A percentile compares a stretch with the other conserved stretches of the same genome.
These are phyloP conservation scores for Oreochromis spilurus DNA, from an alignment of 2,113 vertebrate species.

Conservation along the genomic window DNA sequence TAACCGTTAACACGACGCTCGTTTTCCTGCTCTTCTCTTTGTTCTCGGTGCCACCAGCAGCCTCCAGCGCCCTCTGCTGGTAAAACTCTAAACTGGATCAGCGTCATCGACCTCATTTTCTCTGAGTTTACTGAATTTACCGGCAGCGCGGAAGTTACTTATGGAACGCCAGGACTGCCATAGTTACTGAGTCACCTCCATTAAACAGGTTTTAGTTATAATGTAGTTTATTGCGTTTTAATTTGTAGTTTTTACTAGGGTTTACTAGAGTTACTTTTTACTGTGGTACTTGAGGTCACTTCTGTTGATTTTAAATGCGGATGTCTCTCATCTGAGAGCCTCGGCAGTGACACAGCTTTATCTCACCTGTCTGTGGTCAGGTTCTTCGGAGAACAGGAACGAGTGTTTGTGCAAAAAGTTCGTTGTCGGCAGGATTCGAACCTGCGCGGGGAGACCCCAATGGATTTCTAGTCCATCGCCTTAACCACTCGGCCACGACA, in stretches of 20 bases:
- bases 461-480: constrained; percentile 94
- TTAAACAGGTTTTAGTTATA: too few relatives aligned
- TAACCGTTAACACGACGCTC: neutral
- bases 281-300: neutral
- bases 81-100: neutral
- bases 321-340: neutral
- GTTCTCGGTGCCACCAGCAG: neutral
- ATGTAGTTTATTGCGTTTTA: too few relatives aligned
- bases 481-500: constrained; percentile 75
- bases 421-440: constrained; percentile 99
- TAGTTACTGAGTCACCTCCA: too few relatives aligned
- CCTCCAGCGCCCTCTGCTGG: neutral
- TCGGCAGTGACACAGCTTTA: neutral
- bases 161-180: too few relatives aligned
- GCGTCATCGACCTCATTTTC: too few relatives aligned
- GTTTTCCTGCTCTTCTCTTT: neutral
- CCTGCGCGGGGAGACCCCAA: constrained; percentile 93
- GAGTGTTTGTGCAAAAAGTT: neutral
- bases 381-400: neutral
- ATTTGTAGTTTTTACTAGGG: too few relatives aligned
- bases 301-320: neutral
- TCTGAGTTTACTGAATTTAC: too few relatives aligned
- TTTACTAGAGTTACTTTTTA: neutral
- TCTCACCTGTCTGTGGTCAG: neutral
- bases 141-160: too few relatives aligned